Conservation (phyloP, 2,113 vertebrate species). For the Boleophthalmus pectinirostris region DNA sequence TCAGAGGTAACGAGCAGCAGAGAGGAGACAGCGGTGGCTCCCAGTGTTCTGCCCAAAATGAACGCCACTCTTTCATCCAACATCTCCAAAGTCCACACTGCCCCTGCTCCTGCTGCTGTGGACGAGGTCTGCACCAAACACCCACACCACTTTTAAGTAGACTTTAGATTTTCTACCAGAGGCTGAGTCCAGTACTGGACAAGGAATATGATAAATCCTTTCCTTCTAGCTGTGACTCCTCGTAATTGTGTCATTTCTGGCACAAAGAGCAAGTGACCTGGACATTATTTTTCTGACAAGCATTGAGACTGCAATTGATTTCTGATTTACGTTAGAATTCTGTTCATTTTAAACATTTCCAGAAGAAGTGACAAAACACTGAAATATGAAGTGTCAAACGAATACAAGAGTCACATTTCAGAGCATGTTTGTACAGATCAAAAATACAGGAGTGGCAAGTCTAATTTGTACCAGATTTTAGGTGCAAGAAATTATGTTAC, state of each 20-base stretch:
- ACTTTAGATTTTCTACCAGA: background rate
- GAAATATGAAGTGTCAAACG: too few species aligned
- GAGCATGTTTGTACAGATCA: too few species aligned
- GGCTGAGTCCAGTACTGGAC: background rate
- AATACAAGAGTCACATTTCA: too few species aligned
- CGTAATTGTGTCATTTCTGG: background rate
- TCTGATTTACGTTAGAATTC: too few species aligned
- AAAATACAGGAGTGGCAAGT: too few species aligned
- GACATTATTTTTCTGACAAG: too few species aligned
- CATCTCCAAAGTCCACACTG: background rate
- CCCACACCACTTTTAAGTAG: background rate
- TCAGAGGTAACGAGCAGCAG: conserved; percentile 56
- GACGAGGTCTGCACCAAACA: conserved; percentile 38
- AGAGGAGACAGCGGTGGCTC: conserved; percentile 43
- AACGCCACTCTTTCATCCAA: conserved; percentile 19
- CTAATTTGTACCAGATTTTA: too few species aligned
- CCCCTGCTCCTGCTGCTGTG: conserved; percentile 32
- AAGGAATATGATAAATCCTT: background rate
- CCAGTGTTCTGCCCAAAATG: conserved; percentile 22
- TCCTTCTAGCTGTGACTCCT: background rate
- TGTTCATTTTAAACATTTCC: too few species aligned
- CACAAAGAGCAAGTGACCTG: background rate
- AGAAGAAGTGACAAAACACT: too few species aligned
- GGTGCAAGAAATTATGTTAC: too few species aligned
- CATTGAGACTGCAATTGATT: too few species aligned